These are phyloP conservation scores for Zele albiditarsus DNA, from an alignment of 2,888 invertebrate species.

Conservation along the genomic window DNA sequence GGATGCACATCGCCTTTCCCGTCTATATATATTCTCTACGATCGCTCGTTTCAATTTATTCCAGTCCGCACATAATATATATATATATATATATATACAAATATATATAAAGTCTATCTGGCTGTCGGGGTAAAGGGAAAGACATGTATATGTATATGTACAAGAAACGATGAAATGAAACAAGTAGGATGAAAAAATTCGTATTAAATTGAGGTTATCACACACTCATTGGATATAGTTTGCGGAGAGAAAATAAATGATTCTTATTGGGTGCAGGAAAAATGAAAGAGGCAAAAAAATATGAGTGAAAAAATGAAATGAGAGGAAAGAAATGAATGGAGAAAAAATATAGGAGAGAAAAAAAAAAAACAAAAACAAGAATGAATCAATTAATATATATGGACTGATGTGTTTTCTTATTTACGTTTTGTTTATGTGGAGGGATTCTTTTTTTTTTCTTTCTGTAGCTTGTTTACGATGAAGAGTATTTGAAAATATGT, in stretches of 20 bases:
- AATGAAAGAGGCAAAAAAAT: neutral
- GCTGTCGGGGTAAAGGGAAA: slow-evolving; percentile 18
- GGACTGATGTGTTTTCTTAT: no score
- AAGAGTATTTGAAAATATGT: no score
- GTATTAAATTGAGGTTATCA: slow-evolving; percentile 33
- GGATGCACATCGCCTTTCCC: slow-evolving; percentile 39
- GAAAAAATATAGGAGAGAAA: no score
- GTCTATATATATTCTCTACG: slow-evolving; percentile 19
- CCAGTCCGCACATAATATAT: slow-evolving; percentile 13
- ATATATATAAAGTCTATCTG: slow-evolving; percentile 2
- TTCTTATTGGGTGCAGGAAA: neutral
- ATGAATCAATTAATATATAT: no score
- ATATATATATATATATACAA: neutral
- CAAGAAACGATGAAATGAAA: slow-evolving; percentile 5
- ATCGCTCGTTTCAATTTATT: slow-evolving; percentile 34
- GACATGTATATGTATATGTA: neutral
- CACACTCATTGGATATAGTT: neutral
- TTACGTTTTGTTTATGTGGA: no score
- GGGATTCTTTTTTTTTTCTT: no score
- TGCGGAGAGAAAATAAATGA: slow-evolving; percentile 18
- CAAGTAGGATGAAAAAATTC: slow-evolving; percentile 30
- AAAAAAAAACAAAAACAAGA: no score
- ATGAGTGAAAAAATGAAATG: no score
- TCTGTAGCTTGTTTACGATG: no score
- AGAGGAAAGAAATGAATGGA: no score